Evolutionary conservation across 2,113 vertebrate species (phyloP).

Genomic region (Platichthys stellatus): DNA sequence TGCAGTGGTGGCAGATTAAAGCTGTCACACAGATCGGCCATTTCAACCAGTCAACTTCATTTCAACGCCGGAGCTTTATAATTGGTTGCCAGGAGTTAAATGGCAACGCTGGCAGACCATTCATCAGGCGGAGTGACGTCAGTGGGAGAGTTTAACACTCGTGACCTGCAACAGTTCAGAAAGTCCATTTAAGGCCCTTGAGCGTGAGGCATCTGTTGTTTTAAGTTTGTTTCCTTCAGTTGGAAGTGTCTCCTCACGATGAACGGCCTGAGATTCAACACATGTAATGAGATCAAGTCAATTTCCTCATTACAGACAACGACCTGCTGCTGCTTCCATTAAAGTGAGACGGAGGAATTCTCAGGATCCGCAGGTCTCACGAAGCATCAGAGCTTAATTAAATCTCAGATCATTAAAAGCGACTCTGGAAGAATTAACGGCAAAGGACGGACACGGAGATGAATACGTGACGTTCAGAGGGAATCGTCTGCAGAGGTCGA

Average conservation of each 20-base stretch:
- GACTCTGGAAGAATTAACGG: conserved; percentile 36
- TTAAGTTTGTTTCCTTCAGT: neutral
- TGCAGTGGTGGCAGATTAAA: conserved; percentile 7
- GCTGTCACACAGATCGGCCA: conserved; percentile 16
- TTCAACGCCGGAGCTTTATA: conserved; percentile 14
- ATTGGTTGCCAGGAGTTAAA: conserved; percentile 30
- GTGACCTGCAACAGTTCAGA: conserved; percentile 12
- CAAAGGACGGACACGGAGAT: neutral
- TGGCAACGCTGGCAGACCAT: neutral
- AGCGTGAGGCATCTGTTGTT: neutral
- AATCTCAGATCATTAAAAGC: conserved; percentile 65
- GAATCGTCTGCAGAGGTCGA: conserved; percentile 5
- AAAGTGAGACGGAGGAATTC: conserved; percentile 53
- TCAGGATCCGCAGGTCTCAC: conserved; percentile 40
- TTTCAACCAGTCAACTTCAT: conserved; percentile 16
- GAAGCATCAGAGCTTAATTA: conserved; percentile 60
- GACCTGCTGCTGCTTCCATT: conserved; percentile 66
- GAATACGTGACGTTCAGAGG: too few species aligned
- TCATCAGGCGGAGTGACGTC: conserved; percentile 11
- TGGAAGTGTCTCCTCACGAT: neutral
- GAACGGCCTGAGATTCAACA: conserved; percentile 41
- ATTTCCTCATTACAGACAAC: conserved; percentile 60
- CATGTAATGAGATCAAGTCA: conserved; percentile 58
- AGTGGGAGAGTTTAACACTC: neutral
- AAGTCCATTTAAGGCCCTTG: neutral